These are phyloP conservation scores for Rhincodon typus DNA, from an alignment of 2,797 vertebrate genomes.

Conservation along the genomic window DNA sequence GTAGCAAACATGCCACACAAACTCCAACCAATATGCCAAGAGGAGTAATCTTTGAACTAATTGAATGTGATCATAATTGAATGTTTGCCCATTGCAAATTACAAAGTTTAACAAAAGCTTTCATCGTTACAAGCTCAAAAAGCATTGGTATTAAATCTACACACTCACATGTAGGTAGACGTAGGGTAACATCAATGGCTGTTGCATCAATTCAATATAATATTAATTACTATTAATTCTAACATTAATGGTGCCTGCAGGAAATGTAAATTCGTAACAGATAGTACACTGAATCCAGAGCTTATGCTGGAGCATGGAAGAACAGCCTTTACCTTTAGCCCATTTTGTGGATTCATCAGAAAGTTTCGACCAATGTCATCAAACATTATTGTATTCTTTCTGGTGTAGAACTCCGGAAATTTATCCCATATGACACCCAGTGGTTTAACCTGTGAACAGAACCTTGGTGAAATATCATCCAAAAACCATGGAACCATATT, in stretches of 20 bases:
- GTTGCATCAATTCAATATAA: background rate
- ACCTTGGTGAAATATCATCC: conserved; percentile 36
- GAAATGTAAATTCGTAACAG: background rate
- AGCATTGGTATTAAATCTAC: too few relatives aligned
- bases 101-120: background rate
- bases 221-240: background rate
- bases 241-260: background rate
- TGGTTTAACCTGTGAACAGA: conserved; percentile 79
- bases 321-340: conserved; percentile 74
- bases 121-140: background rate
- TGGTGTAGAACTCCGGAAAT: conserved; percentile 88
- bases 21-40: background rate
- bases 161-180: background rate
- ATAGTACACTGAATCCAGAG: background rate
- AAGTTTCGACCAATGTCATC: conserved; percentile 98
- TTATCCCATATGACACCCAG: conserved; percentile 98
- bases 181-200: background rate
- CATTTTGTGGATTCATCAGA: conserved; percentile 98
- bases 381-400: conserved; percentile 98
- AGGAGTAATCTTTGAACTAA: background rate
- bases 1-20: background rate
- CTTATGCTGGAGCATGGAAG: background rate
- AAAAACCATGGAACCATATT: background rate
- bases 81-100: background rate
- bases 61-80: background rate